Evolutionary conservation across 2,113 vertebrate species (phyloP).

Genomic region (Malurus melanocephalus): DNA sequence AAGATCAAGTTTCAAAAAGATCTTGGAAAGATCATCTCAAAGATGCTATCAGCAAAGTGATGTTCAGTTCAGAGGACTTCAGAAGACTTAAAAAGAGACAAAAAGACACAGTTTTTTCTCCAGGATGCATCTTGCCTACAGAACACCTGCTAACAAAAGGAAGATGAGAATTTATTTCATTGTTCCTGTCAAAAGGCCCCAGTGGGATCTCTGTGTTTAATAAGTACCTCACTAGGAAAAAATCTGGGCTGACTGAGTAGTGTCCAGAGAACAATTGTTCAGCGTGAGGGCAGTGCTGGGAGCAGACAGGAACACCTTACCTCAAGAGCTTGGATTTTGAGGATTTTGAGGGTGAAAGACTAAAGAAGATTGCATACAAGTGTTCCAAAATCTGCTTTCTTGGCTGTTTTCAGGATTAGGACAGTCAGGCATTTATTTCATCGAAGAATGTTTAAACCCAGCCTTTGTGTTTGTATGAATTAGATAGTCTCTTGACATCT

Average conservation of each 20-base stretch:
- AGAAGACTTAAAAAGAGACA: not conserved
- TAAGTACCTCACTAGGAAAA: slow-evolving; percentile 20
- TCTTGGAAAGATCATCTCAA: not conserved
- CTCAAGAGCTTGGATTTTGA: slow-evolving; percentile 6
- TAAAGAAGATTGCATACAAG: not conserved
- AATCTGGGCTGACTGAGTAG: not conserved
- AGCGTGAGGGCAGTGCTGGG: not conserved
- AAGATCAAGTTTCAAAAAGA: not conserved
- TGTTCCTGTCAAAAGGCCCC: not conserved
- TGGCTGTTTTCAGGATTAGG: not conserved
- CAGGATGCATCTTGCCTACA: not conserved
- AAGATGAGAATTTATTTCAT: not conserved
- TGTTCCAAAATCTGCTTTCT: not conserved
- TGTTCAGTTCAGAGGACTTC: not conserved
- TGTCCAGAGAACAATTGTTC: not conserved
- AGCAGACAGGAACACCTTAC: slow-evolving; percentile 4
- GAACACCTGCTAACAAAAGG: not conserved
- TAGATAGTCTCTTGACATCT: slow-evolving; percentile 49
- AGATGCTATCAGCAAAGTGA: not conserved
- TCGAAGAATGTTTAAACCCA: not conserved
- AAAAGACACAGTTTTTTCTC: not conserved
- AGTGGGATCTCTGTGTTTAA: slow-evolving; percentile 9
- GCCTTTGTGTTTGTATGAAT: slow-evolving; percentile 1
- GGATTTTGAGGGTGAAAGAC: not conserved
- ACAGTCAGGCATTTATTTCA: not conserved